Evolutionary conservation across 2,888 invertebrate species (phyloP).

Genomic region (Oasisia sp.): DNA sequence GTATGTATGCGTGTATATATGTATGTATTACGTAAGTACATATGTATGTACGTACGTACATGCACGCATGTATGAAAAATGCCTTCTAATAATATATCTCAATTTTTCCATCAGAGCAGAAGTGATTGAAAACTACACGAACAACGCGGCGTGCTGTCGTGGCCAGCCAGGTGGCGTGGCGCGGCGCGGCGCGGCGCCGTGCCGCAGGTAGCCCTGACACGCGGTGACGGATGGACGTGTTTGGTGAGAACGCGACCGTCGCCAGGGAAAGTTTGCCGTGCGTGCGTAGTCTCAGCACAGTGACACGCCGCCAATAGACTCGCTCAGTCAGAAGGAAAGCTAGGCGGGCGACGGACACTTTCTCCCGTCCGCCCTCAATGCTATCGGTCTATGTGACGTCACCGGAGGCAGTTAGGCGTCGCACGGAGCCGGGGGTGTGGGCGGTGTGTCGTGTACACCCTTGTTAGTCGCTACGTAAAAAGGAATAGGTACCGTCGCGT

Average conservation of each 20-base stretch:
- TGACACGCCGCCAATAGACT: conserved; percentile 11
- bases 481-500: neutral
- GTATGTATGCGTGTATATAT: no score
- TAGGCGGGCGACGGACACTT: neutral
- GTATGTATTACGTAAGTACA: no score
- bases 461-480: neutral
- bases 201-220: neutral
- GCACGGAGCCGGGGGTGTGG: neutral
- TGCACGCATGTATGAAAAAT: no score
- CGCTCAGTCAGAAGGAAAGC: conserved; percentile 4
- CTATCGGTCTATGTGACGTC: neutral
- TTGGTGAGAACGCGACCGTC: neutral
- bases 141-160: neutral
- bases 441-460: neutral
- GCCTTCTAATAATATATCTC: no score
- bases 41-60: no score
- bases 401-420: neutral
- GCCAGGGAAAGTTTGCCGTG: conserved; percentile 17
- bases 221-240: neutral
- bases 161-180: neutral
- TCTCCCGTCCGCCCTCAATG: neutral
- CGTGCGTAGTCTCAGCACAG: neutral
- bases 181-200: neutral
- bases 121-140: neutral
- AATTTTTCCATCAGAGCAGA: neutral